Conservation (phyloP, 1,140 invertebrate genomes). For the Penaeus japonicus region DNA sequence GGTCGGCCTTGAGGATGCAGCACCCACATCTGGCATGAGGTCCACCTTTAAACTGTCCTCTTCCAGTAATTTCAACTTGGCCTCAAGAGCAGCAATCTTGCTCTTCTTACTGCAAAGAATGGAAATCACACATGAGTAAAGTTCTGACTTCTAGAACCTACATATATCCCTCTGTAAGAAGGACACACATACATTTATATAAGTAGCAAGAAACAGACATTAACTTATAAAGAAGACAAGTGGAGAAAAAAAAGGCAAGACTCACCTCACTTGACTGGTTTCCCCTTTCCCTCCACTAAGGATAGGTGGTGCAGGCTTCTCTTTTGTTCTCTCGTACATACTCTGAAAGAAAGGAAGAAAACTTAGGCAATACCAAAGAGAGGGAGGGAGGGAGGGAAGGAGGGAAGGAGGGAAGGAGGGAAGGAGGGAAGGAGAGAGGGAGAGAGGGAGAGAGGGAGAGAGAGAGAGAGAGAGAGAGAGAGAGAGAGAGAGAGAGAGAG, state of each 20-base stretch:
- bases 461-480: too few relatives aligned
- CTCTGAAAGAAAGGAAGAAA: not conserved
- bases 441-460: too few relatives aligned
- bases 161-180: too few relatives aligned
- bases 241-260: not conserved
- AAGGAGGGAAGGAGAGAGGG: too few relatives aligned
- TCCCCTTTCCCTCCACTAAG: conserved; percentile 43
- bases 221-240: not conserved
- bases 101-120: conserved; percentile 25
- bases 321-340: conserved; percentile 37
- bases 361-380: not conserved
- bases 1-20: too few relatives aligned
- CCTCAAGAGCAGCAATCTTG: conserved; percentile 42
- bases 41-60: conserved; percentile 20
- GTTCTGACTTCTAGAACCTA: not conserved
- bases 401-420: too few relatives aligned
- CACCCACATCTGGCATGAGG: conserved; percentile 31
- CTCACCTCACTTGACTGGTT: conserved; percentile 24
- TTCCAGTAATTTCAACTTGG: conserved; percentile 32
- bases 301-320: conserved; percentile 38
- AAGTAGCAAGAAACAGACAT: not conserved
- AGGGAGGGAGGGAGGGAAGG: too few relatives aligned
- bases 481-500: too few relatives aligned
- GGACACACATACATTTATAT: too few relatives aligned
- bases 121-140: too few relatives aligned